These are phyloP conservation scores for Tiaroga cobitis DNA, from an alignment of 2,797 vertebrate genomes.

Conservation along the genomic window DNA sequence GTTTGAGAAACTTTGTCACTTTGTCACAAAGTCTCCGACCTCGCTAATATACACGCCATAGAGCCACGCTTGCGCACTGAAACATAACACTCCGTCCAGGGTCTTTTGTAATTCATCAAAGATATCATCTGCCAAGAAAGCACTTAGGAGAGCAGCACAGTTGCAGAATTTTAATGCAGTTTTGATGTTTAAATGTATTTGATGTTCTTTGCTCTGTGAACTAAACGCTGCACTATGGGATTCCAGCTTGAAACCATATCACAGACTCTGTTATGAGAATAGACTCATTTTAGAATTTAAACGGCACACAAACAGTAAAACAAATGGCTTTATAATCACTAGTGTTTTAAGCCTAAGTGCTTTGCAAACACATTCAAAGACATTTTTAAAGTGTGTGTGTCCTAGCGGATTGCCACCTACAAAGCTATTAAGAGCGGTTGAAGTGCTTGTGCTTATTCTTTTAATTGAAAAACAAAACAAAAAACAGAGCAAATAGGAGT, in stretches of 20 bases:
- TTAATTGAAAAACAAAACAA: too few relatives aligned
- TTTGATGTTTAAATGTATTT: too few relatives aligned
- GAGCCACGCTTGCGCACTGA: slow-evolving; percentile 47
- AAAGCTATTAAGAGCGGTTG: not conserved
- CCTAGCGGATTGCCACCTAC: slow-evolving; percentile 11
- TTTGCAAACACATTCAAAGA: slow-evolving; percentile 7
- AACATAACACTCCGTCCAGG: slow-evolving; percentile 45
- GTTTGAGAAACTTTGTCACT: slow-evolving; percentile 31
- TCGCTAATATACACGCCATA: slow-evolving; percentile 10
- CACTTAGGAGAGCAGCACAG: slow-evolving; percentile 71
- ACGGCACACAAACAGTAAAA: slow-evolving; percentile 23
- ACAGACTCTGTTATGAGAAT: slow-evolving; percentile 26
- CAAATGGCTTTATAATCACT: slow-evolving; percentile 44
- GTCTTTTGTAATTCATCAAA: slow-evolving; percentile 58
- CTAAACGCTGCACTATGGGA: slow-evolving; percentile 68
- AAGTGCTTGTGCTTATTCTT: not conserved
- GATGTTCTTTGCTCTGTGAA: slow-evolving; percentile 65
- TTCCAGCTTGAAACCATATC: slow-evolving; percentile 48
- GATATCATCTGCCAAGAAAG: slow-evolving; percentile 72
- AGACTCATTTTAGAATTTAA: slow-evolving; percentile 17
- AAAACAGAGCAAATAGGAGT: not conserved
- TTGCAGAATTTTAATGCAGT: slow-evolving; percentile 68
- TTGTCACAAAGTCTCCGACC: slow-evolving; percentile 25
- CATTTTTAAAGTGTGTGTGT: not conserved
- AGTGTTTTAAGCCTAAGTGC: slow-evolving; percentile 35